phyloP scores from a whole-genome alignment of 2,888 invertebrate genomes.

The Drepanosiphum platanoidis region DNA sequence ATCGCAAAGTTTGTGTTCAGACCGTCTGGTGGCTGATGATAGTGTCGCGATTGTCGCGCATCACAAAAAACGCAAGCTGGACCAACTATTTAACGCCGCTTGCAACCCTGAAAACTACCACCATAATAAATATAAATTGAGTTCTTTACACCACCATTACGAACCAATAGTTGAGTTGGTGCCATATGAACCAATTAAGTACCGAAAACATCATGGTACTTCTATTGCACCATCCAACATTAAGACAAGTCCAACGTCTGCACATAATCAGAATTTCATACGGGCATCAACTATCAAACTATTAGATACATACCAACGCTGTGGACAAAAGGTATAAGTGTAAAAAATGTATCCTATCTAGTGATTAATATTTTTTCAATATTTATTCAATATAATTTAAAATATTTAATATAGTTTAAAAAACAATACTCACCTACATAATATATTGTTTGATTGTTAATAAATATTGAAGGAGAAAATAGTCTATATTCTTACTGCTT shows the following conservation, averaged over 20 bases:
- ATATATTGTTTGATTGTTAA: too few relatives aligned
- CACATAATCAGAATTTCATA: conserved; percentile 71
- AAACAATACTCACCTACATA: too few relatives aligned
- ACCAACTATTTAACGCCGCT: conserved; percentile 67
- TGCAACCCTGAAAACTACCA: conserved; percentile 61
- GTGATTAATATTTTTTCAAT: too few relatives aligned
- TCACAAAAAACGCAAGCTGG: conserved; percentile 70
- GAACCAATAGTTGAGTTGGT: conserved; percentile 63
- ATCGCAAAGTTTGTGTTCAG: conserved; percentile 57
- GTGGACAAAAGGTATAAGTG: conserved; percentile 74
- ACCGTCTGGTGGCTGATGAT: conserved; percentile 60
- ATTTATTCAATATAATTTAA: too few relatives aligned
- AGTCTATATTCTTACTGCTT: too few relatives aligned
- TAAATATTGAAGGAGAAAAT: too few relatives aligned
- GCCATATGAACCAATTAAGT: conserved; percentile 63
- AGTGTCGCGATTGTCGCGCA: conserved; percentile 65
- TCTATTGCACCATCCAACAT: conserved; percentile 58
- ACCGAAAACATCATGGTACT: conserved; percentile 63
- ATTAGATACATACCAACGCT: conserved; percentile 76
- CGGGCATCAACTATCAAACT: conserved; percentile 77
- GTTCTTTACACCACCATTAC: conserved; percentile 63
- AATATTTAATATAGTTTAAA: too few relatives aligned
- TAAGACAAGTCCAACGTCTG: conserved; percentile 63
- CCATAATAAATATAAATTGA: conserved; percentile 57
- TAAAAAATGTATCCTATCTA: too few relatives aligned